Base-by-base conservation (phyloP, 1,140 invertebrate genomes). In the Fopius arisanus region DNA sequence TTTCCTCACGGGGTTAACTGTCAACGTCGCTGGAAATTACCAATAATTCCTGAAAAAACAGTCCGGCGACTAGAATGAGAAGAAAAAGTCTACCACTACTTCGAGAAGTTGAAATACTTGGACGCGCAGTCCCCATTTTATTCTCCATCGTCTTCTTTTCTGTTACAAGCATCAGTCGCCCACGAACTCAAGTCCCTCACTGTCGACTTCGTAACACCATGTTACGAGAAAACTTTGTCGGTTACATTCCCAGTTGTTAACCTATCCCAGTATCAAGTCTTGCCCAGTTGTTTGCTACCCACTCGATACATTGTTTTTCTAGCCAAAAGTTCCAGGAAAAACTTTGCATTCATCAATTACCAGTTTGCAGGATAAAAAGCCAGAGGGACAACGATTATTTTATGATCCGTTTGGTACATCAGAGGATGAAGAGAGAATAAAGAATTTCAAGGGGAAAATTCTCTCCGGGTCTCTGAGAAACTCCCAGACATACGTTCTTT, bases 21-120 rank as follows among this genome's bases (percentile, higher is more conserved):
- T 37, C 12, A 37, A 37, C 12, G 4, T 6, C 5, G 33, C 33
- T 12, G 12, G 29, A n/a, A 62, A 31, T 62, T 21, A 9, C 0
- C 16, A 21, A 48, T 16, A 77, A 77, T 72, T 73, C 73, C 69
- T 7, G 51, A 23, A 29, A 19, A 14, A 9, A 33, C 14, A 73
- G 75, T 77, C 74, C 75, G 67, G 75, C 75, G 77, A 70, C 16
- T 19, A n/a, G 43, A 48, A 16, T 12, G 43, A 59, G 41, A 77
- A 78, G 77, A 78, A 74, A 73, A 69, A 78, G 75, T 75, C n/a
- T 72, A 65, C 67, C 68, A 70, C 67, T 21, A 70, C 78, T 79
- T 72, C 72, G 74, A 80, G n/a, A 80, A 80, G 77, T 80, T 79
- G 7, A 33, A 16, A 26, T 70, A 29, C 67, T 37, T 59, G 21